Evolutionary conservation across 2,888 invertebrate genomes (phyloP), one percentile per base, ranked within the genome.

Genomic region (Phortica magna): DNA sequence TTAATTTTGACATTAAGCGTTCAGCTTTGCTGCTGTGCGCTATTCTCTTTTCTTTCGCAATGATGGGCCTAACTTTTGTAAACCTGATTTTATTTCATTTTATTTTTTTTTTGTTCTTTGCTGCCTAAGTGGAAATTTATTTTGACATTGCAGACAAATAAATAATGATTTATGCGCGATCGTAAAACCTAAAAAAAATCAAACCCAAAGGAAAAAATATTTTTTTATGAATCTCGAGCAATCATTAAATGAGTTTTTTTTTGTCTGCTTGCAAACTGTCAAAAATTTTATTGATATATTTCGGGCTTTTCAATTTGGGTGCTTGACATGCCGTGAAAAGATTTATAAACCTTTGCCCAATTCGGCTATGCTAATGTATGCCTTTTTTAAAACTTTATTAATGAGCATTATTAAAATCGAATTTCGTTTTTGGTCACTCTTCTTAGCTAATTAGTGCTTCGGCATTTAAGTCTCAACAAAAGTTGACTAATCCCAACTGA

Each of bases 101-200:
- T n/a, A 78, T 76, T 78, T 74, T 70, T 73, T 42, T 78, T 73
- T 73, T 68, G 75, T 73, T 77, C 75, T 70, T 68, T 59, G 59
- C 76, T 75, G 79, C 80, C 82, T 83, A 87, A 83, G 82, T 80
- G 78, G 82, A 83, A 84, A 84, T 83, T 85, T 82, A 85, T 82
- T 87, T 86, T 82, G 84, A 84, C 86, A 84, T 80, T 82, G 83
- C 82, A 81, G 79, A 80, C 80, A 83, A 85, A 88, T 82, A 87
- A 86, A 88, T 86, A 88, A 88, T 88, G 88, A 89, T 89, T 89
- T 87, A 89, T 88, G 79, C 64, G 42, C 65, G 22, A 71, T 31
- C 31, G 31, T 31, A 31, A 31, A 31, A 31, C 31, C 31, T 31
- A 2, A 71, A 48, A 14, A 71, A 81, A 70, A 74, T 31, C 42